These are phyloP conservation scores for Sialis fuliginosa DNA, from an alignment of 2,888 invertebrate species.

Conservation along the genomic window DNA sequence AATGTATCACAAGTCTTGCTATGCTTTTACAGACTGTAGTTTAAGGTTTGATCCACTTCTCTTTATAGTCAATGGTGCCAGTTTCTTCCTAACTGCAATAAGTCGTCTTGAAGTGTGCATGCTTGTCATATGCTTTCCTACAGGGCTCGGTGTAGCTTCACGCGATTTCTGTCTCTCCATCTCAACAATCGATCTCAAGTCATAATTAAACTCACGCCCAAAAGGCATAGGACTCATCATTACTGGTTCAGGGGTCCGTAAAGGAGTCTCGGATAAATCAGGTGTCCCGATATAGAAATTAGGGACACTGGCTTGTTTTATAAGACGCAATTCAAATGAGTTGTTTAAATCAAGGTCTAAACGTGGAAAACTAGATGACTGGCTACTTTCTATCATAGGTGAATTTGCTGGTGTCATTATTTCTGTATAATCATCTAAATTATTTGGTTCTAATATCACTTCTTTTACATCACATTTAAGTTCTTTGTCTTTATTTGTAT, in stretches of 20 bases:
- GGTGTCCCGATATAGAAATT: slow-evolving; percentile 20
- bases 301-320: slow-evolving; percentile 24
- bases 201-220: slow-evolving; percentile 16
- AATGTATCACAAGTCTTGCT: too few species aligned
- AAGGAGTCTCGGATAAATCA: not conserved
- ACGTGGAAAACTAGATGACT: too few species aligned
- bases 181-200: slow-evolving; percentile 25
- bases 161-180: slow-evolving; percentile 15
- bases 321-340: slow-evolving; percentile 19
- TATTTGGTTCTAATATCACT: not conserved
- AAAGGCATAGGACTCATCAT: slow-evolving; percentile 20
- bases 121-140: not conserved
- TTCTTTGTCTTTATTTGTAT: not conserved
- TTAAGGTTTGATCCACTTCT: not conserved
- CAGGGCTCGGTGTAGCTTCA: not conserved
- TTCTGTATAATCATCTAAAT: not conserved
- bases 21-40: too few species aligned
- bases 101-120: not conserved
- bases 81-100: slow-evolving; percentile 2
- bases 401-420: too few species aligned
- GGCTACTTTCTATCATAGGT: too few species aligned
- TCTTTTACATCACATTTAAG: not conserved
- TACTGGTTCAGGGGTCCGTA: slow-evolving; percentile 6
- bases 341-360: not conserved
- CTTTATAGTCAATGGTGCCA: slow-evolving; percentile 4